Percentiles rank a stretch among this genome's conserved stretches.
phyloP scores from a whole-genome alignment of 1,140 invertebrate genomes.

The Ylistrum balloti region DNA sequence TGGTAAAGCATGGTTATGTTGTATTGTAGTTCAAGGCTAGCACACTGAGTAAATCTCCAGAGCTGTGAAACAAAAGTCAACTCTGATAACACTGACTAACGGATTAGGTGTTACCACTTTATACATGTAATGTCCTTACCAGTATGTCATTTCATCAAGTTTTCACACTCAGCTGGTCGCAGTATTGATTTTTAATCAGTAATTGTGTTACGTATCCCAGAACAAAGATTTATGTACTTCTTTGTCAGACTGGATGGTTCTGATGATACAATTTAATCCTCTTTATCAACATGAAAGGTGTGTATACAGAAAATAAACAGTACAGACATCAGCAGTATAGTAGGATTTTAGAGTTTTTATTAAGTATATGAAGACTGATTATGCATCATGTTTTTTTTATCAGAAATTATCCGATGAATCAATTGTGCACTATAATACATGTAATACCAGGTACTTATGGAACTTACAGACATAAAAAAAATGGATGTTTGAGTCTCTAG shows the following conservation, averaged over 20 bases:
- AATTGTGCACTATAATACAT: too few species aligned
- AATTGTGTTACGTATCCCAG: neutral
- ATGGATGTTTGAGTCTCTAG: too few species aligned
- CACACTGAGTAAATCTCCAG: too few species aligned
- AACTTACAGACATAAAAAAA: too few species aligned
- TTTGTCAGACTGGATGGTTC: neutral
- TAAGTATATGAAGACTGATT: too few species aligned
- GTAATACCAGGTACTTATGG: too few species aligned
- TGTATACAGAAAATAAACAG: neutral
- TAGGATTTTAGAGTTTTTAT: too few species aligned
- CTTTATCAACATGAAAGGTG: conserved; percentile 33
- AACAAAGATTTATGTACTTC: conserved; percentile 17
- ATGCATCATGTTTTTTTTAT: too few species aligned
- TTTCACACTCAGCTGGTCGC: neutral
- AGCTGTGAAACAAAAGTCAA: too few species aligned
- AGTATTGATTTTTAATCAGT: neutral
- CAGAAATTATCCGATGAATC: too few species aligned
- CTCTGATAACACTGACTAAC: neutral
- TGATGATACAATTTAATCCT: conserved; percentile 15
- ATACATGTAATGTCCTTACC: conserved; percentile 2
- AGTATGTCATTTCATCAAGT: neutral
- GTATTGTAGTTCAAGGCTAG: too few species aligned
- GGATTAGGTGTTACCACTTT: neutral
- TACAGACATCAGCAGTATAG: neutral
- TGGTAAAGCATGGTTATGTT: too few species aligned